phyloP scores from a whole-genome alignment of 2,888 invertebrate species.

The Limulus polyphemus region DNA sequence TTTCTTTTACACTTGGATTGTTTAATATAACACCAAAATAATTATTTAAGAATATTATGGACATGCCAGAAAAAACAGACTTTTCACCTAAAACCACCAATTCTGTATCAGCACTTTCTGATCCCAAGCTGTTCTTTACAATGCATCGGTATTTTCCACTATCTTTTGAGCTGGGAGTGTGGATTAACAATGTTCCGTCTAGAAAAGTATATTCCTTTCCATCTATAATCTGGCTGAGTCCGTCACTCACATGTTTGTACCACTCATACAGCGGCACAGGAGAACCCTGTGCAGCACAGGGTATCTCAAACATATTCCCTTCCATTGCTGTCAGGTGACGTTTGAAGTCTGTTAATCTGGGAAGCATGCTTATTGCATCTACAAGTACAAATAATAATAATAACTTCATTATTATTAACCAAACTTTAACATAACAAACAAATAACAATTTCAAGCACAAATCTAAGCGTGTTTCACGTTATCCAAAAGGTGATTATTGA shows the following conservation, averaged over 20 bases:
- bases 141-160: slow-evolving; percentile 89
- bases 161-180: slow-evolving; percentile 82
- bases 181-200: slow-evolving; percentile 83
- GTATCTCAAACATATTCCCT: slow-evolving; percentile 45
- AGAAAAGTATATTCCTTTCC: slow-evolving; percentile 32
- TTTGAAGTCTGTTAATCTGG: slow-evolving; percentile 24
- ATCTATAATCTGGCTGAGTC: too few relatives aligned
- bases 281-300: slow-evolving; percentile 57
- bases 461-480: too few relatives aligned
- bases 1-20: too few relatives aligned
- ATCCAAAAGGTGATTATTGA: too few relatives aligned
- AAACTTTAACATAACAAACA: too few relatives aligned
- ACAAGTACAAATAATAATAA: not conserved
- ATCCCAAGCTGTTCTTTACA: slow-evolving; percentile 83
- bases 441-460: too few relatives aligned
- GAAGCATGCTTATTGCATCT: slow-evolving; percentile 24
- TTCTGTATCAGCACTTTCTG: slow-evolving; percentile 82
- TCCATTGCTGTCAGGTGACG: slow-evolving; percentile 19
- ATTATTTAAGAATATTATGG: too few relatives aligned
- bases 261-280: slow-evolving; percentile 50
- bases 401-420: too few relatives aligned
- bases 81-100: slow-evolving; percentile 80
- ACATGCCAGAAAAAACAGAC: slow-evolving; percentile 21
- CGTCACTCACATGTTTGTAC: too few relatives aligned
- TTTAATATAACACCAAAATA: too few relatives aligned